These are phyloP conservation scores for Ictidomys tridecemlineatus DNA, from an alignment of 2,113 vertebrate species.

Conservation along the genomic window DNA sequence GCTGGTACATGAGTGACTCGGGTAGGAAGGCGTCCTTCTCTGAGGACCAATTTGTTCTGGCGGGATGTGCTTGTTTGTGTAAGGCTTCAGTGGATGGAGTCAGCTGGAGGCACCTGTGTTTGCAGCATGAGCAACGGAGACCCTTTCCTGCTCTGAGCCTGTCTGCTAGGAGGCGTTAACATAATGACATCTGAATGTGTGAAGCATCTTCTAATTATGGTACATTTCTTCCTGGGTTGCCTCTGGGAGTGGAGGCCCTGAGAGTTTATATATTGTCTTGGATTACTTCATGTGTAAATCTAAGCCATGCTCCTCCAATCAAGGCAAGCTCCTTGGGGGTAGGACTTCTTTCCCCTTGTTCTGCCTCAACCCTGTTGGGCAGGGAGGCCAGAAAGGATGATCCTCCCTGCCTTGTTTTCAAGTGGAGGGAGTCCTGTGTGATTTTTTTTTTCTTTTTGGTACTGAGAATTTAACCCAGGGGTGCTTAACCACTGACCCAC, in stretches of 20 bases:
- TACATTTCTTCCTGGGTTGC: background rate
- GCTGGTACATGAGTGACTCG: slow-evolving; percentile 68
- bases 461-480: no score
- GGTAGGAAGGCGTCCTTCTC: slow-evolving; percentile 76
- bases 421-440: background rate
- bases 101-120: background rate
- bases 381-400: background rate
- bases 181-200: background rate
- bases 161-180: background rate
- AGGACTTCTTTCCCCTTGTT: background rate
- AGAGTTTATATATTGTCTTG: background rate
- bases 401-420: background rate
- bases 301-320: background rate
- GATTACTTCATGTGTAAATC: background rate
- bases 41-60: slow-evolving; percentile 69
- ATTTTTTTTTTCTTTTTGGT: no score
- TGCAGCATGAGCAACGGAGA: background rate
- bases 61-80: slow-evolving; percentile 82
- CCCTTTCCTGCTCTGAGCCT: slow-evolving; percentile 38
- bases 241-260: background rate
- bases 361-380: background rate
- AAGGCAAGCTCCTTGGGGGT: background rate
- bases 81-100: slow-evolving; percentile 65
- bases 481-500: no score
- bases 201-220: background rate